A percentile compares a stretch with the other conserved stretches of the same genome.
phyloP scores from a whole-genome alignment of 2,888 invertebrate species.

The Argyresthia goedartella region DNA sequence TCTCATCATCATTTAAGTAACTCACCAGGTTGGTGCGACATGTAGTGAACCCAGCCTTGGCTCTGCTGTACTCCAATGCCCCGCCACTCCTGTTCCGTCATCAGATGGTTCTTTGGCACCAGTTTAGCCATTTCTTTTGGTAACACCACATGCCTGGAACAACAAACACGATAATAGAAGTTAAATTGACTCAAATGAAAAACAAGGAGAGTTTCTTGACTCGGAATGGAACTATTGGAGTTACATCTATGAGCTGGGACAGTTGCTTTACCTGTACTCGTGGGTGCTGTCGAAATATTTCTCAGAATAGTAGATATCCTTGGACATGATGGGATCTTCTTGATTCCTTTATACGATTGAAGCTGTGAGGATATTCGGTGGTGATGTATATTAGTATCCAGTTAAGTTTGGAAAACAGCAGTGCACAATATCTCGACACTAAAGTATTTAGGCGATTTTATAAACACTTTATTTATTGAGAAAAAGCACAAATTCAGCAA shows the following conservation, averaged over 20 bases:
- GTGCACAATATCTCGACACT: too few relatives aligned
- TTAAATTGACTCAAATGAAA: too few relatives aligned
- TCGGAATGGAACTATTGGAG: too few relatives aligned
- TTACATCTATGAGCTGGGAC: too few relatives aligned
- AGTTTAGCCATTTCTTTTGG: constrained; percentile 92
- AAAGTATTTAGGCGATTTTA: too few relatives aligned
- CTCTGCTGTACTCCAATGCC: constrained; percentile 96
- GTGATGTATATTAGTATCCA: too few relatives aligned
- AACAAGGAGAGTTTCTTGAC: too few relatives aligned
- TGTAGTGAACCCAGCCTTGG: constrained; percentile 97
- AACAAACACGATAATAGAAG: too few relatives aligned
- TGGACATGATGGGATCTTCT: neutral
- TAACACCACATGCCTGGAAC: constrained; percentile 90
- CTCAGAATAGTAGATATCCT: constrained; percentile 92
- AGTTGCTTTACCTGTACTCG: constrained; percentile 84
- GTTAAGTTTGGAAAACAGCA: too few relatives aligned
- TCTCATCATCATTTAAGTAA: neutral
- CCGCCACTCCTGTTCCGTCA: constrained; percentile 96
- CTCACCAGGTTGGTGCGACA: constrained; percentile 94
- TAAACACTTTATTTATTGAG: too few relatives aligned
- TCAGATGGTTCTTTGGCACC: constrained; percentile 92
- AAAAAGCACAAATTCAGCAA: neutral
- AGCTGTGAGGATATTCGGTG: too few relatives aligned
- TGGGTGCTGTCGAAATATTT: constrained; percentile 93
- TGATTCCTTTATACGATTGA: too few relatives aligned